Percentiles rank a stretch among this genome's conserved stretches.
Evolutionary conservation across 2,888 invertebrate species (phyloP).

Genomic region (Lamproptera curius): DNA sequence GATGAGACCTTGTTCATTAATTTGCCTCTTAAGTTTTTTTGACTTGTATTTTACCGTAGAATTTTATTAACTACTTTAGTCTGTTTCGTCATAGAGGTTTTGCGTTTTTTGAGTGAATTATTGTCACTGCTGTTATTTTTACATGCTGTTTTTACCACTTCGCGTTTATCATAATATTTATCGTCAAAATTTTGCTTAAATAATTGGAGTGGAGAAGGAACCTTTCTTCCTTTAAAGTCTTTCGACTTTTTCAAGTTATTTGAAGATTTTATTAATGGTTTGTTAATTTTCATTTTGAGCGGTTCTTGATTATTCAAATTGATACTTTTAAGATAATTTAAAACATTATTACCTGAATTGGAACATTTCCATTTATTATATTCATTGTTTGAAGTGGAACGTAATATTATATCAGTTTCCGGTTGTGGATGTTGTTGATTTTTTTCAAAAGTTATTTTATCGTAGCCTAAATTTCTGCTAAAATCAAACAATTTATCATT

Average conservation of each 20-base stretch:
- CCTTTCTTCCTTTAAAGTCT: constrained; percentile 46
- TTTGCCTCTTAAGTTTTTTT: background rate
- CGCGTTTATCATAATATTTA: constrained; percentile 41
- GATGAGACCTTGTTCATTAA: background rate
- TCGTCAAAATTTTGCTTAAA: constrained; percentile 44
- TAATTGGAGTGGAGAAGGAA: constrained; percentile 45
- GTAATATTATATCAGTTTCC: constrained; percentile 46
- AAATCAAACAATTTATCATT: constrained; percentile 26
- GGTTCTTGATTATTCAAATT: constrained; percentile 43
- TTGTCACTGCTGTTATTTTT: constrained; percentile 30
- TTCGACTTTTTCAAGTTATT: constrained; percentile 58
- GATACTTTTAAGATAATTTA: constrained; percentile 60
- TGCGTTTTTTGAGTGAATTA: background rate
- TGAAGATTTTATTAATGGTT: constrained; percentile 48
- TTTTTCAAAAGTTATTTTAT: constrained; percentile 11
- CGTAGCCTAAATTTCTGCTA: constrained; percentile 23
- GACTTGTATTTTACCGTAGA: constrained; percentile 2
- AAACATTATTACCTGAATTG: constrained; percentile 56
- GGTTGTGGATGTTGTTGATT: constrained; percentile 23
- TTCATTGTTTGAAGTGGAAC: constrained; percentile 45
- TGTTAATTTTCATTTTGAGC: constrained; percentile 48
- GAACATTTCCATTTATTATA: constrained; percentile 64
- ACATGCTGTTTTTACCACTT: constrained; percentile 33
- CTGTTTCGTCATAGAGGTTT: background rate
- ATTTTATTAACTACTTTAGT: too few relatives aligned